Base-by-base conservation (phyloP, 2,888 invertebrate genomes). In the Tricholauxania praeusta region DNA sequence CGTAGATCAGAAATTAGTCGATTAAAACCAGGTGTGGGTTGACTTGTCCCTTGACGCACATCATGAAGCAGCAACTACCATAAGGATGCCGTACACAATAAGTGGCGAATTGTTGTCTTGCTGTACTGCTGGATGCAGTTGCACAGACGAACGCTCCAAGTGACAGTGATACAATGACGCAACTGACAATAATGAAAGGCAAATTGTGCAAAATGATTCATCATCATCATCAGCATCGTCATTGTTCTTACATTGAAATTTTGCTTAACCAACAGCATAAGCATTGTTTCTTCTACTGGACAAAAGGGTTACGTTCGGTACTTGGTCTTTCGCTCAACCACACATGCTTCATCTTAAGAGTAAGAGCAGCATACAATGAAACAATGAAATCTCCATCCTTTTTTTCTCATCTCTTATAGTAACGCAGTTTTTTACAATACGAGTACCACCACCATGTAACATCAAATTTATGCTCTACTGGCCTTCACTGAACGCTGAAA, bases 1-100 rank as follows among this genome's bases (percentile, higher is more conserved):
- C 57, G 74, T 75, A 74, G 74, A 76, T 74, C 76, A 78, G 74
- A 74, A 74, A 75, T 70, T 72, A 75, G 75, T 74, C 74, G 75
- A 78, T 39, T 74, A 74, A 68, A 64, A 55, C 66, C 64, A 60
- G 62, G 67, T 52, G 66, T 66, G 52, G 32, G 52, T 5, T 15
- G 32, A 19, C 17, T 17, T 32, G 32, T 39, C 39, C 39, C 39
- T 7, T 3, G 28, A 62, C 28, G 32, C 19, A n/a, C 3, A 28
- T 28, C 3, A 28, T 28, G 28, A 28, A 28, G 2, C 28, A 28
- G 7, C 32, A 5, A 28, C 62, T 28, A 8, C 6, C 19, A 10
- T 10, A 62, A 62, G 32, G n/a, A 22, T 32, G 62, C 62, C 12
- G 10, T 39, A 62, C 60, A 3, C 28, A n/a, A 22, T 55, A 22